Evolutionary conservation across 1,140 invertebrate genomes (phyloP).

Genomic region (Gerris buenoi): DNA sequence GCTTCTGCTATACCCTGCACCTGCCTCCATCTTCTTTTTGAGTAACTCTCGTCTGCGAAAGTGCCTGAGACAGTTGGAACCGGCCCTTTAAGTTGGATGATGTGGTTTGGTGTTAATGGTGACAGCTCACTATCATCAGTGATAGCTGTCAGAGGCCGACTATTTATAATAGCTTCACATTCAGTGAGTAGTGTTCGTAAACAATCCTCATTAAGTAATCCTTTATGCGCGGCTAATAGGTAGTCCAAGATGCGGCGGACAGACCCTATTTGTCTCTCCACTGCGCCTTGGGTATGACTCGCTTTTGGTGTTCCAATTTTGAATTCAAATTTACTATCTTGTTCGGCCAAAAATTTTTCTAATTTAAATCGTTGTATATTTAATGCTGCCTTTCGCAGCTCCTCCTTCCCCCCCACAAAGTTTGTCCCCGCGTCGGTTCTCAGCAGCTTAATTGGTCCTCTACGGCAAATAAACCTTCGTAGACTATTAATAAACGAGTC

Average conservation of each 20-base stretch:
- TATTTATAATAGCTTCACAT: background rate
- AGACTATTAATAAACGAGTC: background rate
- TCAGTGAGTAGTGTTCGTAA: background rate
- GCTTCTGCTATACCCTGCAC: background rate
- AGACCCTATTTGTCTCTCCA: background rate
- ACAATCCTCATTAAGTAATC: background rate
- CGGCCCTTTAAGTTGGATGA: background rate
- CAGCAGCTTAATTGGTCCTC: background rate
- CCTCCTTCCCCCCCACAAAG: background rate
- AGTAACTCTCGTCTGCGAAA: background rate
- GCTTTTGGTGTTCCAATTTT: background rate
- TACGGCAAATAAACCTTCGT: background rate
- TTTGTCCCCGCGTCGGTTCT: background rate
- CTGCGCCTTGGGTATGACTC: background rate
- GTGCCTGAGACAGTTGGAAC: background rate
- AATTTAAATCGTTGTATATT: background rate
- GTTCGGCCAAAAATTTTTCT: background rate
- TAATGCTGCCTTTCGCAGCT: background rate
- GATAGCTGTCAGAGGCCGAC: background rate
- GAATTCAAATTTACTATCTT: background rate
- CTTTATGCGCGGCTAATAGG: background rate
- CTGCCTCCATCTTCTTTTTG: background rate
- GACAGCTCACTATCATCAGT: background rate
- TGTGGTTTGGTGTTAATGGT: background rate
- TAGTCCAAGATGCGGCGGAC: background rate